Conservation (phyloP, 1,140 invertebrate genomes). For the Triops longicaudatus region DNA sequence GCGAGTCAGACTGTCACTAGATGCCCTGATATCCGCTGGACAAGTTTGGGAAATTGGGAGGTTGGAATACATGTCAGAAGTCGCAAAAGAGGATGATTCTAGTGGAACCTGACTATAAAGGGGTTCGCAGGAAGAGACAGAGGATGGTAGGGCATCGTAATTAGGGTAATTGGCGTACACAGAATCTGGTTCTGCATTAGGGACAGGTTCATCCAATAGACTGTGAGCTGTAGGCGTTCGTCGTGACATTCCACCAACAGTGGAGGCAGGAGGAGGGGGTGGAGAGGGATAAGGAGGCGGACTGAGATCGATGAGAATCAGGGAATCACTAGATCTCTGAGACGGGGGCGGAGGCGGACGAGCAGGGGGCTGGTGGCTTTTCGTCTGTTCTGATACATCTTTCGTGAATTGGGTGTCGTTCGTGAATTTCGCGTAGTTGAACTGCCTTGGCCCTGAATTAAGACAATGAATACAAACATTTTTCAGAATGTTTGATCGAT, state of each 20-base stretch:
- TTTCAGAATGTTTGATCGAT: not conserved
- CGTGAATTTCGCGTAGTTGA: conserved; percentile 21
- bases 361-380: not conserved
- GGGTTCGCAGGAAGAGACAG: not conserved
- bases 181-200: not conserved
- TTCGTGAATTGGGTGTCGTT: conserved; percentile 24
- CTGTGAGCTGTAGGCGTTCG: not conserved
- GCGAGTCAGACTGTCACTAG: not conserved
- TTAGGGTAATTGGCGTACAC: not conserved
- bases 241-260: not conserved
- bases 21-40: not conserved
- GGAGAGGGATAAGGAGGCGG: not conserved
- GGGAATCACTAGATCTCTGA: not conserved
- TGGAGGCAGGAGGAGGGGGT: not conserved
- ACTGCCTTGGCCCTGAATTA: not conserved
- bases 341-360: not conserved
- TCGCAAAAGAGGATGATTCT: not conserved
- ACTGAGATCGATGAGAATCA: conserved; percentile 1
- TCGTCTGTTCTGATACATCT: not conserved
- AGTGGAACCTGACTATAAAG: not conserved
- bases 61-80: not conserved
- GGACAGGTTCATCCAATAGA: not conserved
- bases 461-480: too few relatives aligned
- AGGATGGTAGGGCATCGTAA: not conserved
- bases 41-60: not conserved